These are phyloP conservation scores for Tapirus terrestris DNA, from an alignment of 2,113 vertebrate genomes.

Conservation along the genomic window DNA sequence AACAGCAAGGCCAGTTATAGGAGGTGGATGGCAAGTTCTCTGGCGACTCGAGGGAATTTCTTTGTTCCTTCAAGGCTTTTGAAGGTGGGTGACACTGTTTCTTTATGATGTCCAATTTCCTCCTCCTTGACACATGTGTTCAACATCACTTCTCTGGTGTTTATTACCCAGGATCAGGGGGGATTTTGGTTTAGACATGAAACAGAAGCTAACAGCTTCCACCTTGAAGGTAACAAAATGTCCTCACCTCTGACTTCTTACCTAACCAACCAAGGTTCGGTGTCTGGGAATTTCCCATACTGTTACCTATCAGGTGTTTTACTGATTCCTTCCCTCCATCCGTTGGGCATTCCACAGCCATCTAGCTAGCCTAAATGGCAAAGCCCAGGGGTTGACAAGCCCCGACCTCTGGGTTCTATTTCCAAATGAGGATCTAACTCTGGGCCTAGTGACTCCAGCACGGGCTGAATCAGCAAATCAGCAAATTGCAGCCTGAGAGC, in stretches of 20 bases:
- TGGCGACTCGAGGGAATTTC: neutral
- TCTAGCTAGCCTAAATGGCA: neutral
- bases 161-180: neutral
- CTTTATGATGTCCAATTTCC: neutral
- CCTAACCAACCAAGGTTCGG: neutral
- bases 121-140: rapidly evolving
- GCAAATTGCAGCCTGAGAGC: neutral
- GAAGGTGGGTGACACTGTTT: neutral
- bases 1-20: neutral
- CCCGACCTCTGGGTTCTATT: neutral
- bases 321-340: neutral
- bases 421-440: neutral
- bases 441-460: neutral
- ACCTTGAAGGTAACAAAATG: neutral
- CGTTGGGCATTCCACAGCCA: neutral
- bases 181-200: neutral
- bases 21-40: neutral
- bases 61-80: neutral
- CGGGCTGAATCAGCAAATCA: neutral
- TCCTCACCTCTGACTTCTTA: neutral
- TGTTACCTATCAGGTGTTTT: neutral
- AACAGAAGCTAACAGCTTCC: neutral
- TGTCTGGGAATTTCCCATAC: neutral
- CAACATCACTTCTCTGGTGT: neutral
- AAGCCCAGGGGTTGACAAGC: neutral